Evolutionary conservation across 2,888 invertebrate genomes (phyloP).

Genomic region (Brenthis hecate): DNA sequence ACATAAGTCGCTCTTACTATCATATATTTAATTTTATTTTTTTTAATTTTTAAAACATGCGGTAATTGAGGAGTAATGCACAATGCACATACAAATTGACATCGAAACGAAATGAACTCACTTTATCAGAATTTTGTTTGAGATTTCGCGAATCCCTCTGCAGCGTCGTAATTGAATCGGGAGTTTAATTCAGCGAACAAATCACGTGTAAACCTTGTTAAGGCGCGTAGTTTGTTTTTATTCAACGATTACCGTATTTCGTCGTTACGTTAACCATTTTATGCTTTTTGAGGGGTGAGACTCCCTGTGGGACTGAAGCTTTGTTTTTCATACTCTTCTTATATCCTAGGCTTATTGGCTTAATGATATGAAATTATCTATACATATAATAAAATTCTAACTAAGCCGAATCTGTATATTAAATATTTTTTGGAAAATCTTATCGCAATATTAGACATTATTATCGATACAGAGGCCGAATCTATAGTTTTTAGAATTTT

Average conservation of each 20-base stretch:
- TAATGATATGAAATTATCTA: too few species aligned
- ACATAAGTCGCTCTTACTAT: too few species aligned
- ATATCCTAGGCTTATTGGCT: neutral
- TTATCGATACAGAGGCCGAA: too few species aligned
- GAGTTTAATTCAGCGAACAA: slow-evolving; percentile 51
- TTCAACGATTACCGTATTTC: slow-evolving; percentile 53
- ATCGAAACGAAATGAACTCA: neutral
- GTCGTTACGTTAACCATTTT: slow-evolving; percentile 54
- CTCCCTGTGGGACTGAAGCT: neutral
- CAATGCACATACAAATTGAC: neutral
- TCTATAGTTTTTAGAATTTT: too few species aligned
- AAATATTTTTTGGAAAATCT: too few species aligned
- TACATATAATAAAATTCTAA: too few species aligned
- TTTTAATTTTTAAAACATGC: too few species aligned
- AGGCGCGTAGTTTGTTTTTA: slow-evolving; percentile 38
- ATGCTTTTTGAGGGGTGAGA: neutral
- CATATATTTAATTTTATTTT: too few species aligned
- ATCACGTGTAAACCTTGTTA: slow-evolving; percentile 55
- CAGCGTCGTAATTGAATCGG: slow-evolving; percentile 1
- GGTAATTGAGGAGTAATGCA: too few species aligned
- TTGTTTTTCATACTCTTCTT: neutral
- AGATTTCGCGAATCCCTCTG: slow-evolving; percentile 7
- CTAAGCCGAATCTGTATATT: too few species aligned
- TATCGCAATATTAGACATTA: too few species aligned
- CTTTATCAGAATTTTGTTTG: neutral